Base-by-base conservation (phyloP, 2,888 invertebrate genomes). In the Cephonodes hylas region DNA sequence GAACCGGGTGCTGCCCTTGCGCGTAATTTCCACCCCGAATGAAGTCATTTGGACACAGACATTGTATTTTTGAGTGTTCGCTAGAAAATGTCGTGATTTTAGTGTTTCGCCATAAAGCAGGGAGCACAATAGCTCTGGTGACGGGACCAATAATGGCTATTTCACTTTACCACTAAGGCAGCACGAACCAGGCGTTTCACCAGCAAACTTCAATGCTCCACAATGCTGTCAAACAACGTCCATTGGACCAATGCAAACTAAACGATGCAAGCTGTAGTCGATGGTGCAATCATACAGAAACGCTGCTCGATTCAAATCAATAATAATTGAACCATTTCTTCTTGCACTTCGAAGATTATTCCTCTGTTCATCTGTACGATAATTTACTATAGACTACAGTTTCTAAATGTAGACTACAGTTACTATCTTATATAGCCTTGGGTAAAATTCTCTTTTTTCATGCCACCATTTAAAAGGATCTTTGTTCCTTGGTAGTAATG, bases 221-320 rank as follows among this genome's bases (percentile, higher is more conserved):
- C 57, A 60, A 48, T 34, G 23, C 60, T 60, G 3, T 18, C 53
- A n/a, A 42, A 42, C 42, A 3, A 42, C 27, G 60, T 15, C 42
- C 25, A 60, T 48, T 44, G 6, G 45, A 38, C 46, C 27, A 18
- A 34, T 59, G 59, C 59, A 31, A 27, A 45, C 45, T 13, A 31
- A 46, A 59, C 8, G 18, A 34, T 27, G 59, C 15, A 7, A 18
- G 18, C 5, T 15, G 59, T 27, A 59, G 13, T 25, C 45, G 15
- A 46, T 44, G 1, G 31, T 59, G 20, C 31, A 45, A 45, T 45
- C 45, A 18, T 59, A 45, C n/a, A 44, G 42, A 58, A 58, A 42
- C 25, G n/a, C n/a, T n/a, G n/a, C 58, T 25, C 27, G 45, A 45
- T 45, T 27, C 44, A 59, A 44, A 59, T 45, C 44, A 59, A 45